Evolutionary conservation across 2,888 invertebrate species (phyloP).

Genomic region (Lissonota sp.): DNA sequence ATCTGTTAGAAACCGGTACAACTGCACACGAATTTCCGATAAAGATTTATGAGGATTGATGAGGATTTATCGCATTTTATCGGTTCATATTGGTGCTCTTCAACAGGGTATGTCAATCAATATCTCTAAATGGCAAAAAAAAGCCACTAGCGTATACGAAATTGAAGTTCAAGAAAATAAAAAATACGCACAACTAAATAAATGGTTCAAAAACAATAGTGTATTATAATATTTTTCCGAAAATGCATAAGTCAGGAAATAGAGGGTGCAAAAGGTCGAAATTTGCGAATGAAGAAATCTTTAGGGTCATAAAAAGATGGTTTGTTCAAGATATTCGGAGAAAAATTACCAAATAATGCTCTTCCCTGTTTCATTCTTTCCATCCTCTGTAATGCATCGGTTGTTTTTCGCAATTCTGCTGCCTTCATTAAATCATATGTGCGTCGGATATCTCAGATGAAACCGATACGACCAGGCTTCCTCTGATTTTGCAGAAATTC

Average conservation of each 20-base stretch:
- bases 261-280: conserved; percentile 10
- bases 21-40: too few relatives aligned
- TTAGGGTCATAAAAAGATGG: conserved; percentile 17
- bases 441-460: conserved; percentile 31
- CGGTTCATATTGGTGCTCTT: too few relatives aligned
- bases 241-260: conserved; percentile 26
- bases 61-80: too few relatives aligned
- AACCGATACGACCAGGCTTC: conserved; percentile 30
- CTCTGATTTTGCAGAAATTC: conserved; percentile 28
- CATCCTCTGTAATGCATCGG: conserved; percentile 25
- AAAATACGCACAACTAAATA: conserved; percentile 43
- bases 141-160: too few relatives aligned
- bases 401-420: conserved; percentile 30
- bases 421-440: conserved; percentile 28
- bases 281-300: conserved; percentile 9
- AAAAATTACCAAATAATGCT: conserved; percentile 34
- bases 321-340: conserved; percentile 31
- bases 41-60: too few relatives aligned
- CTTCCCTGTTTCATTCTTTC: conserved; percentile 34
- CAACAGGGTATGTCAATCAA: conserved; percentile 27
- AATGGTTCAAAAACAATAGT: conserved; percentile 31
- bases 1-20: too few relatives aligned
- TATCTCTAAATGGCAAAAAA: conserved; percentile 23
- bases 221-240: conserved; percentile 25
- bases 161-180: conserved; percentile 38